Base-by-base conservation (phyloP, 2,888 invertebrate genomes). In the Cryptosula pallasiana region DNA sequence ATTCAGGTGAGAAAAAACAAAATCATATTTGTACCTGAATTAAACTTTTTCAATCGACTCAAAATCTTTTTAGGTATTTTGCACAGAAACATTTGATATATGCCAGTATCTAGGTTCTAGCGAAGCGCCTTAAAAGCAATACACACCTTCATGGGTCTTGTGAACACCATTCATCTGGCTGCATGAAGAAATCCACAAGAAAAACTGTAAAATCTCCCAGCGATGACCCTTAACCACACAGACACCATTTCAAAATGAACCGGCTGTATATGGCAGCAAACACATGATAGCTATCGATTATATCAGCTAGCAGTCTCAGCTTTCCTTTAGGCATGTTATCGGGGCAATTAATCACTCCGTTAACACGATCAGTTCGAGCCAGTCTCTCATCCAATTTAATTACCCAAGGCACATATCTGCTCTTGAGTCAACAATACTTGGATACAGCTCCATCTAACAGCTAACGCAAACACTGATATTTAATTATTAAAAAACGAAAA, bases 151-250 rank as follows among this genome's bases (percentile, higher is more conserved):
- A 32, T 63, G 63, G 9, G 63, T 5, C 32, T 63, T 63, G 63
- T 63, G 63, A 63, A 63, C 32, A 63, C 63, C 63, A 63, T 63
- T 63, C 63, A 63, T 57, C 57, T 57, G 57, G 57, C n/a, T 57
- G 57, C 20, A 16, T 25, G 13, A 16, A 57, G 25, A 25, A 23
- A 57, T 5, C 45, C 45, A 13, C 9, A 45, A 45, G 45, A 45
- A 20, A 13, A 45, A 5, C 45, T 45, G 45, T 20, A 13, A 45
- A 20, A 45, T 20, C 45, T 45, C 45, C 45, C 45, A 45, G 20
- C 5, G 20, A 5, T 20, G 20, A 45, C 9, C 45, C 20, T 20
- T 45, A 45, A 13, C 45, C 20, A 13, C 9, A 20, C 45, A 45
- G 20, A 45, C 5, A 20, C 45, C 5, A 13, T 45, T 45, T 45